Evolutionary conservation across 2,888 invertebrate species (phyloP).

Genomic region (Amblyteles armatorius): DNA sequence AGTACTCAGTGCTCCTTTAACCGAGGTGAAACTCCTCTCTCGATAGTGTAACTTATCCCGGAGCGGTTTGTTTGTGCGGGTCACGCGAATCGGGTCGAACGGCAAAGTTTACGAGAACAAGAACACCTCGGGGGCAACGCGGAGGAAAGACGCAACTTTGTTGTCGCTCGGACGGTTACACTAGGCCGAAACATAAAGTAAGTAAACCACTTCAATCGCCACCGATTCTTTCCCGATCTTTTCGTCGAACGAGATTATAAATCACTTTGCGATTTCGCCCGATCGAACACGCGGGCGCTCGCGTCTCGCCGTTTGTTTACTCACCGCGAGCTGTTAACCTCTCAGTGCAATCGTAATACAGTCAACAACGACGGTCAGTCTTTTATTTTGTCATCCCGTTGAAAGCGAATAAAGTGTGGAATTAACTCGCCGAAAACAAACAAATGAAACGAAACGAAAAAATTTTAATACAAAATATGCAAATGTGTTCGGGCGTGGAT

Average conservation of each 20-base stretch:
- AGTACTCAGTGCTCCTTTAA: background rate
- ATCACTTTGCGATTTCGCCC: background rate
- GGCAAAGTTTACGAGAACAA: slow-evolving; percentile 44
- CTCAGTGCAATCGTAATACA: background rate
- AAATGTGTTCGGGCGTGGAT: background rate
- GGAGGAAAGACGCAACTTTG: slow-evolving; percentile 30
- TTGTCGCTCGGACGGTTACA: slow-evolving; percentile 14
- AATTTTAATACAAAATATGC: background rate
- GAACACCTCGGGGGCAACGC: slow-evolving; percentile 11
- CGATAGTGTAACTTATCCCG: slow-evolving; percentile 14
- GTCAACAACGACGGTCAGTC: background rate
- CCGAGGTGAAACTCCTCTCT: slow-evolving; percentile 14
- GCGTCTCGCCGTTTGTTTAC: background rate
- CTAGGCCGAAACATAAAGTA: slow-evolving; percentile 13
- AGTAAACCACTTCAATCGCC: background rate
- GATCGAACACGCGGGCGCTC: background rate
- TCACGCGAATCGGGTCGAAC: slow-evolving; percentile 34
- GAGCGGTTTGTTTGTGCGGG: slow-evolving; percentile 7
- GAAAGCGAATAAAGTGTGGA: background rate
- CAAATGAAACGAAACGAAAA: background rate
- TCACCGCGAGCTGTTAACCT: background rate
- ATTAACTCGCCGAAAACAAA: background rate
- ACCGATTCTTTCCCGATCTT: background rate
- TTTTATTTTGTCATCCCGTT: background rate
- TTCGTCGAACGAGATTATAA: background rate